A percentile compares a stretch with the other conserved stretches of the same genome.
phyloP scores from a whole-genome alignment of 2,888 invertebrate species.

The Altica lythri region DNA sequence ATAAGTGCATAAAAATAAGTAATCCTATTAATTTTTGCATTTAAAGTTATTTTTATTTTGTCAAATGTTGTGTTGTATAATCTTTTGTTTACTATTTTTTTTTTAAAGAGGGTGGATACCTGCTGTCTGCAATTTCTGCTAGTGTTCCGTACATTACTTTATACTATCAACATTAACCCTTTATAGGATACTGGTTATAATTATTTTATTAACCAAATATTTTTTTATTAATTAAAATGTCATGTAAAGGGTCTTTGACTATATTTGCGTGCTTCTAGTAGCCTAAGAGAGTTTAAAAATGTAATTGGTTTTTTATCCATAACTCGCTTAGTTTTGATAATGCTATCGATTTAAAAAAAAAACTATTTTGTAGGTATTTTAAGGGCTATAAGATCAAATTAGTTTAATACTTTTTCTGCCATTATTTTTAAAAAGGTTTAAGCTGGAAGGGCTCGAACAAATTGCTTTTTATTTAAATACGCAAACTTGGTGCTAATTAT shows the following conservation, averaged over 20 bases:
- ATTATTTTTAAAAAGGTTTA: too few relatives aligned
- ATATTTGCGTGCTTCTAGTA: too few relatives aligned
- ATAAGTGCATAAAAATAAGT: background rate
- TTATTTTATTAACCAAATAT: background rate
- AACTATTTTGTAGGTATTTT: too few relatives aligned
- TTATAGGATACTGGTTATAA: too few relatives aligned
- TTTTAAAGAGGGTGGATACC: background rate
- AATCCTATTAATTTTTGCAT: background rate
- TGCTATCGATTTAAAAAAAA: too few relatives aligned
- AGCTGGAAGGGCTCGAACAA: too few relatives aligned
- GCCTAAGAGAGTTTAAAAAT: too few relatives aligned
- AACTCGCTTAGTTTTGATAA: too few relatives aligned
- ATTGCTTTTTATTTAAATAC: background rate
- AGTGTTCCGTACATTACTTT: too few relatives aligned
- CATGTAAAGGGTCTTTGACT: too few relatives aligned
- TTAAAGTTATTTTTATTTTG: background rate
- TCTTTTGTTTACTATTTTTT: background rate
- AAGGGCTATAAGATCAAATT: background rate
- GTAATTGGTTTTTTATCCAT: too few relatives aligned
- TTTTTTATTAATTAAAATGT: background rate
- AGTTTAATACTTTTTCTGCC: background rate
- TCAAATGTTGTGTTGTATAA: background rate
- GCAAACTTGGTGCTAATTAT: background rate
- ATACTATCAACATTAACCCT: too few relatives aligned
- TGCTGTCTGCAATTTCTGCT: background rate